Evolutionary conservation across 2,888 invertebrate species (phyloP).

Genomic region (Periphyllus acericola): DNA sequence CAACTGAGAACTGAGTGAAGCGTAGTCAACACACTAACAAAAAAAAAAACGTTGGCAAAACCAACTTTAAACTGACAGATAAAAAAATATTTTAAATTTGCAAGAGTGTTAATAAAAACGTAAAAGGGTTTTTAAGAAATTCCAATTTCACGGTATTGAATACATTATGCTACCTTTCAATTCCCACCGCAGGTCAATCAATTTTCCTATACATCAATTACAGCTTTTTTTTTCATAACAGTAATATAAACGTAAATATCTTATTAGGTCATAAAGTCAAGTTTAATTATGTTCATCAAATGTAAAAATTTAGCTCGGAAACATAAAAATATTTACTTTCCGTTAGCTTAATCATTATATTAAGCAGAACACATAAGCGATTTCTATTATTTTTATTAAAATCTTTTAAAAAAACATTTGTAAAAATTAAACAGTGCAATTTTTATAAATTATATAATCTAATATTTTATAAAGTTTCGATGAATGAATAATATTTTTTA

Average conservation of each 20-base stretch:
- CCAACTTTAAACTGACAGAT: conserved; percentile 22
- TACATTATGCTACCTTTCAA: background rate
- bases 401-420: background rate
- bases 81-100: conserved; percentile 36
- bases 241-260: background rate
- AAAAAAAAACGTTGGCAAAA: background rate
- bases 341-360: background rate
- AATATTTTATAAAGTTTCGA: background rate
- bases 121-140: background rate
- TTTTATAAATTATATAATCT: background rate
- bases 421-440: background rate
- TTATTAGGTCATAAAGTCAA: too few relatives aligned
- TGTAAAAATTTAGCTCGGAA: background rate
- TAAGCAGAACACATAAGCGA: background rate
- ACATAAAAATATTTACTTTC: background rate
- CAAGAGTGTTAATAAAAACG: background rate
- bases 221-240: background rate
- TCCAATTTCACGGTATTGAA: background rate
- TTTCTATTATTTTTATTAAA: background rate
- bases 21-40: conserved; percentile 1
- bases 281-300: too few relatives aligned
- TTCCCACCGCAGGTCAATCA: background rate
- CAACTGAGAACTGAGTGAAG: background rate
- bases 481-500: background rate
- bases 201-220: background rate